Evolutionary conservation across 2,797 vertebrate species (phyloP).

Genomic region (Acanthurus tractus): DNA sequence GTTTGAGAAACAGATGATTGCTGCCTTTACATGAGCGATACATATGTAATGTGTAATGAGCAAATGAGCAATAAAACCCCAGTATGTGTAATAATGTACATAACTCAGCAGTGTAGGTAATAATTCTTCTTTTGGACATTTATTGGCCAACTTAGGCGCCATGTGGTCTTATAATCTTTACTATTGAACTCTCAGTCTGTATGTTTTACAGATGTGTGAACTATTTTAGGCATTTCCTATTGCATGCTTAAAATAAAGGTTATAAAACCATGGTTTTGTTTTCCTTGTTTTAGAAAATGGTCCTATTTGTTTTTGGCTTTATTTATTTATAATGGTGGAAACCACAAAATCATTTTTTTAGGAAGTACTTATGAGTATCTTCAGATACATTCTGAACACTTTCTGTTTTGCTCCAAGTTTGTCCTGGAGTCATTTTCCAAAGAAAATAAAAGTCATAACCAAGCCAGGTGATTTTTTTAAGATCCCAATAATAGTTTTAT

Average conservation of each 20-base stretch:
- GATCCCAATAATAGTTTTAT: constrained; percentile 73
- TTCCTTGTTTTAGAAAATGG: neutral
- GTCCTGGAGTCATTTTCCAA: neutral
- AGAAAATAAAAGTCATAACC: constrained; percentile 17
- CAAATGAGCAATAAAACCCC: constrained; percentile 17
- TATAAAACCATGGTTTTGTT: neutral
- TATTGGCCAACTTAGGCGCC: constrained; percentile 19
- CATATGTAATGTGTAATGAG: constrained; percentile 27
- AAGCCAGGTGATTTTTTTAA: constrained; percentile 26
- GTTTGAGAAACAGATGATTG: neutral
- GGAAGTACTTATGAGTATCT: neutral
- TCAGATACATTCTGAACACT: neutral
- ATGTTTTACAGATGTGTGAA: constrained; percentile 57
- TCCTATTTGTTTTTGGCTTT: neutral
- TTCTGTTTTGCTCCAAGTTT: neutral
- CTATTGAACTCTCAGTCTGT: constrained; percentile 39
- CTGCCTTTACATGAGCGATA: constrained; percentile 18
- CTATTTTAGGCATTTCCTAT: constrained; percentile 53
- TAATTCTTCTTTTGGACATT: constrained; percentile 32
- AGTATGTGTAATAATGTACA: constrained; percentile 63
- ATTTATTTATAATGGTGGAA: neutral
- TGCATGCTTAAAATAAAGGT: constrained; percentile 57
- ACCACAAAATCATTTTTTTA: neutral
- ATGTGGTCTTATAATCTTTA: constrained; percentile 22
- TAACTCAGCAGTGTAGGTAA: constrained; percentile 53